Conservation (phyloP, 2,888 invertebrate genomes). For the Drosophila putrida region DNA sequence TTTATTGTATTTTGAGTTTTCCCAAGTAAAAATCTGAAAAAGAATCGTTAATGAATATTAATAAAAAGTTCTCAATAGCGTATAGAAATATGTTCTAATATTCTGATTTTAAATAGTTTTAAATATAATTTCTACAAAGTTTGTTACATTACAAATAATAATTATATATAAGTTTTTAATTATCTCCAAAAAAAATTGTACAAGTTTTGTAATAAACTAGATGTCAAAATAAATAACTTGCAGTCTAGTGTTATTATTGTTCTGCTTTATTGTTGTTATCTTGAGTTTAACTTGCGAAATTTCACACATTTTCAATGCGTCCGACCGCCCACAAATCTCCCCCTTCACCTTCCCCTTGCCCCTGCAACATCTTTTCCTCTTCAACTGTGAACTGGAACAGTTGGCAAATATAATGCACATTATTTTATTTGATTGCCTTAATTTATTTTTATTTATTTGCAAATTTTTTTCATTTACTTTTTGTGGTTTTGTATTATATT, state of each 20-base stretch:
- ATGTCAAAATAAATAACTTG: constrained; percentile 4
- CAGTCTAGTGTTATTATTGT: constrained; percentile 40
- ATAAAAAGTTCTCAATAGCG: too few relatives aligned
- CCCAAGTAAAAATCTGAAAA: too few relatives aligned
- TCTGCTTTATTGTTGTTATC: constrained; percentile 25
- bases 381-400: constrained; percentile 66
- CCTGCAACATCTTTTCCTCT: neutral
- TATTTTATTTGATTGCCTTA: constrained; percentile 48
- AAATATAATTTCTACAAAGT: neutral
- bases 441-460: constrained; percentile 73
- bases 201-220: too few relatives aligned
- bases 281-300: constrained; percentile 59
- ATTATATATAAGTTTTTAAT: neutral
- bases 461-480: constrained; percentile 36
- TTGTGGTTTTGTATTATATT: constrained; percentile 30
- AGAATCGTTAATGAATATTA: too few relatives aligned
- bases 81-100: too few relatives aligned
- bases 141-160: neutral
- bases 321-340: constrained; percentile 24
- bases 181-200: neutral
- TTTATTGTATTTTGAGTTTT: too few relatives aligned
- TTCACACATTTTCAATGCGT: constrained; percentile 65
- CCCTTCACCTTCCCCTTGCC: neutral
- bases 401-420: constrained; percentile 58
- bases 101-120: too few relatives aligned